Base-by-base conservation (phyloP, 1,140 invertebrate genomes). In the Pogonognathellus flavescens region DNA sequence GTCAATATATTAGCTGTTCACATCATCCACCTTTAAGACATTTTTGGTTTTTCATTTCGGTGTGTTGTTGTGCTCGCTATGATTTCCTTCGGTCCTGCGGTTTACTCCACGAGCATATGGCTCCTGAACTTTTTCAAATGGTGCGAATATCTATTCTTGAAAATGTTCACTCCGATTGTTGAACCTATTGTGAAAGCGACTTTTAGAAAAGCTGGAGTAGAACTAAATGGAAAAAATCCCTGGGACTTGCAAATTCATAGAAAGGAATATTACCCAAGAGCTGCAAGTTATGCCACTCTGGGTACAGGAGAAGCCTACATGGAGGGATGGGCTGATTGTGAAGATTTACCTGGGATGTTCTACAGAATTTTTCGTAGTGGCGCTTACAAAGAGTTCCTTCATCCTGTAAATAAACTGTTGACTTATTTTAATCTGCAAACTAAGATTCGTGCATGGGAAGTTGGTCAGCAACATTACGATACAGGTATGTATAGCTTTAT, bases 401-500 rank as follows among this genome's bases (percentile, higher is more conserved):
- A 66, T 18, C 49, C 80, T 60, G 49, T 80, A n/a, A 88, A 88
- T 53, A 82, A 85, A 62, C 25, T 88, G 1, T 16, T 85, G 0
- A 50, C 57, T 22, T 72, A 81, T 14, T 82, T 87, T 31, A 86
- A 88, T 76, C 57, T 88, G 14, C 87, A 88, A 83, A 88, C 85
- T 0, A 81, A 86, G 62, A 57, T 80, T 13, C 49, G 82, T 41
- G 49, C 84, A 53, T 88, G 66, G 62, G 76, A 88, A 86, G 87
- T 88, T 62, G 87, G 70, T 7, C 62, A 88, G 50, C 49, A 86
- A 22, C 87, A 88, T 85, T 88, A 88, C n/a, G 82, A 88, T 55
- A 60, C 82, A 11, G 87, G 87, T 88, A 86, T 11, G 13, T n/a
- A 80, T 0, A 5, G 1, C 25, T 11, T 52, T 70, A n/a, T 25